Evolutionary conservation across 2,888 invertebrate genomes (phyloP), one percentile per base, ranked within the genome.

Genomic region (Scelioninae gen. 1): DNA sequence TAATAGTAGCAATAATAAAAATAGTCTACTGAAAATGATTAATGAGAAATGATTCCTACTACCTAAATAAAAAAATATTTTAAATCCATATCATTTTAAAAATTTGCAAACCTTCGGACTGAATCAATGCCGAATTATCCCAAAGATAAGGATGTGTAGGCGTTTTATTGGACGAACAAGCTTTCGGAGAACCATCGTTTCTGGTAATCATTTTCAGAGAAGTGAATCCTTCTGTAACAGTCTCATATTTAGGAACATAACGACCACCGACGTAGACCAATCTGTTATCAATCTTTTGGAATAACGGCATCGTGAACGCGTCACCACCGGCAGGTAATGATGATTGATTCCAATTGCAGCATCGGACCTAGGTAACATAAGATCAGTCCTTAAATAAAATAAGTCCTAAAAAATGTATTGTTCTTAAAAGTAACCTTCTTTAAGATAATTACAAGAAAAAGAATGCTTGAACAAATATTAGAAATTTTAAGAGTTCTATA

Each of bases 241-340:
- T 93, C 86, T 96, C 95, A 91, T 96, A 96, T 85, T 94, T 94
- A 0, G 96, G 96, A 55, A 95, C 94, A 92, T 96, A 95, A 87
- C 94, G 93, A 63, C 95, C 95, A 80, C 95, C 96, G 53, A 96
- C 95, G 88, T 97, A 97, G 13, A 96, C 95, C 43, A 97, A 92
- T 45, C 95, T 95, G 85, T 96, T 95, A 82, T 96, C 95, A 60
- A 95, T 95, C 87, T 95, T 95, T 90, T 95, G 95, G 88, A 97
- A 97, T n/a, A 97, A 92, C 0, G 96, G 96, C 43, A 96, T 94
- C 0, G 96, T 96, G 88, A 96, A 96, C 0, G 95, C 96, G 91
- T 96, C 96, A 79, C 95, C 95, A 7, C 96, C 95, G 38, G 94
- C 93, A 0, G 96, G 95, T 86, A 96, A 93, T 0, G 96, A 95